phyloP scores from a whole-genome alignment of 2,113 vertebrate species.

The Pelecanus crispus region DNA sequence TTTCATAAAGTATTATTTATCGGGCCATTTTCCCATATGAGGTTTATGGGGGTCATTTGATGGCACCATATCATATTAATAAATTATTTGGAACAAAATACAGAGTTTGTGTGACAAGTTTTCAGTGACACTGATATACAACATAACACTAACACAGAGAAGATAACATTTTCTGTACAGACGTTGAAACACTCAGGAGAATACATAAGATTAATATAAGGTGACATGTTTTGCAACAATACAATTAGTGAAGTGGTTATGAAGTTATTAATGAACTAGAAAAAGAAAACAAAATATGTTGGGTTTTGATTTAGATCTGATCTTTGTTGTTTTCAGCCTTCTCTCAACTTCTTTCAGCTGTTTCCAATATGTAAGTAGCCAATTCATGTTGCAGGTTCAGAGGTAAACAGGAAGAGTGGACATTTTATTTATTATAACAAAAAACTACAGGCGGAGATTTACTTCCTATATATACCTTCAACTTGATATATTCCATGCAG shows the following conservation, averaged over 20 bases:
- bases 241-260: background rate
- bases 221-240: background rate
- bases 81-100: background rate
- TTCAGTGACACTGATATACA: background rate
- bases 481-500: background rate
- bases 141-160: background rate
- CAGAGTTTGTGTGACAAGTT: background rate
- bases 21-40: accelerated
- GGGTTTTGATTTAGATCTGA: background rate
- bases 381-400: background rate
- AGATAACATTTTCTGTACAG: background rate
- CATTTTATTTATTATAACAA: background rate
- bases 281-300: background rate
- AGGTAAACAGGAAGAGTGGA: background rate
- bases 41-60: background rate
- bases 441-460: background rate
- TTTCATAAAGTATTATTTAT: background rate
- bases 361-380: background rate
- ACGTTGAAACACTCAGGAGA: background rate
- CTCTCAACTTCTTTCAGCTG: background rate
- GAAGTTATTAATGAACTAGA: background rate
- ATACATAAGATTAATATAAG: background rate
- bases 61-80: background rate
- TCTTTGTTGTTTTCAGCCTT: background rate
- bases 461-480: background rate